These are phyloP conservation scores for Nomada ferruginata DNA, from an alignment of 2,888 invertebrate genomes.

Conservation along the genomic window DNA sequence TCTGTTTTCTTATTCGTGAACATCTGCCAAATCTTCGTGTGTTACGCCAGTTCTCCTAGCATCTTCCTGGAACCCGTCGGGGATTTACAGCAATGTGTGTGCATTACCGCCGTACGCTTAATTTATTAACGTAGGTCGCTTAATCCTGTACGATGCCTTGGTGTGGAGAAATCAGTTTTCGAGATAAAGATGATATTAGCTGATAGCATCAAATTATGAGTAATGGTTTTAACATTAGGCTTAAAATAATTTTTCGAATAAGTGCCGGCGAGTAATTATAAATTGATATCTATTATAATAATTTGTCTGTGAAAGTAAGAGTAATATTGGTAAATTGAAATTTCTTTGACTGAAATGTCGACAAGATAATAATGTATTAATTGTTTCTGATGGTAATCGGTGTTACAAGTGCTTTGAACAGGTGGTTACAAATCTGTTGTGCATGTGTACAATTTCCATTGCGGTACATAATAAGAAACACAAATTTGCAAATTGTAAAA, in stretches of 20 bases:
- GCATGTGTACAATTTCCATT: too few relatives aligned
- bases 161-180: not conserved
- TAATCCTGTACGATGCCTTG: not conserved
- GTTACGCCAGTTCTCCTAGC: conserved; percentile 26
- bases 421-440: too few relatives aligned
- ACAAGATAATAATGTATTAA: too few relatives aligned
- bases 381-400: too few relatives aligned
- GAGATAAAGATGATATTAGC: not conserved
- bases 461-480: too few relatives aligned
- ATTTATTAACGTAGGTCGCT: conserved; percentile 8
- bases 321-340: too few relatives aligned
- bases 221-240: not conserved
- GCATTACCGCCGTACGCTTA: conserved; percentile 21
- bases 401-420: too few relatives aligned
- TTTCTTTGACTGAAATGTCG: too few relatives aligned
- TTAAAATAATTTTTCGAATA: not conserved
- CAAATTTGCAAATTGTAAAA: too few relatives aligned
- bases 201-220: not conserved
- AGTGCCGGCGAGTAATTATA: too few relatives aligned
- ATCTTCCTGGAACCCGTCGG: not conserved
- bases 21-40: conserved; percentile 57
- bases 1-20: conserved; percentile 33
- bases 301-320: too few relatives aligned
- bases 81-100: conserved; percentile 28
- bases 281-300: too few relatives aligned